Evolutionary conservation across 2,113 vertebrate species (phyloP), one percentile per base, ranked within the genome.

Genomic region (Heterocephalus glaber): DNA sequence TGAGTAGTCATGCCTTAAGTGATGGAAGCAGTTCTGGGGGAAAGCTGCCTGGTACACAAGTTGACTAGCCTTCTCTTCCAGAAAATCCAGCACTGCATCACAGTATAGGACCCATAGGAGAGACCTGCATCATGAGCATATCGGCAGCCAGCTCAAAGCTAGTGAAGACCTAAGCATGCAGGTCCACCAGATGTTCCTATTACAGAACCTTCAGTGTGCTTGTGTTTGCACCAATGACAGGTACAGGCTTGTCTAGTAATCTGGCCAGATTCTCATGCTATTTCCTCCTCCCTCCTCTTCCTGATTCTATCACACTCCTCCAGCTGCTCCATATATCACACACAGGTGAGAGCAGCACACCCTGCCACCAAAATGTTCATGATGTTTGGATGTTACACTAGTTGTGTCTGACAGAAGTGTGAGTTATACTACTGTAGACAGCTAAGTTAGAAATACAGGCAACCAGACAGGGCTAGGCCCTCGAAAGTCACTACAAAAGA

Each of bases 31-130:
- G 98, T 99, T 99, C 98, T 99, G 99, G 98, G 99, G 99, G 97
- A 99, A 99, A 99, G 98, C 98, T 97, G 99, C 99, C 86, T 99
- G 97, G 99, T 99, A 96, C 99, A 99, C 97, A 99, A 99, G 98
- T 98, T 99, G 96, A 98, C 98, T 97, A 99, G 98, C 98, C 99
- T 99, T 98, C 99, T 99, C 81, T 99, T 99, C 98, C 98, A 99
- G 98, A 99, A 99, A 99, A 99, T 99, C 97, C 99, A 98, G 94
- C 99, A 99, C 98, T 99, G 98, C 98, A 99, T 99, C 98, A 99
- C 99, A 96, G 99, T 99, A 80, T 99, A 99, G 98, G 99, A 99
- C 98, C 99, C 83, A 99, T 99, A 90, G 99, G 99, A 98, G 99
- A 99, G 97, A 99, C 98, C 98, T 99, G 99, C 98, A 99, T 99